Evolutionary conservation across 2,888 invertebrate species (phyloP), one percentile per base, ranked within the genome.

Genomic region (Ormyrus labotus): DNA sequence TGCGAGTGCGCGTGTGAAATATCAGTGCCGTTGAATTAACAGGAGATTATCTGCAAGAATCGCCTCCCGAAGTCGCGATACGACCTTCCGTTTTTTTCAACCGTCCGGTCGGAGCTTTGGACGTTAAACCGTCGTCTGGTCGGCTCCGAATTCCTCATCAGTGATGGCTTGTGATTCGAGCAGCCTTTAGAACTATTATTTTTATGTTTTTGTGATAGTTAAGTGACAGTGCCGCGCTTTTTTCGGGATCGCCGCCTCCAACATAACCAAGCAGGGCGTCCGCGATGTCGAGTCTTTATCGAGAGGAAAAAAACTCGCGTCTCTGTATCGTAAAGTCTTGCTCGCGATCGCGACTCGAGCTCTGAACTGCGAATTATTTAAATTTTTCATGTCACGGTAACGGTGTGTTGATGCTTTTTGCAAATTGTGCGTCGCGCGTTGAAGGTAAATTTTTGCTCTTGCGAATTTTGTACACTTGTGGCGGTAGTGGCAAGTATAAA

Each of bases 191-290:
- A 34, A 34, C 34, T 34, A 34, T 34, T 34, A 34, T 34, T 34
- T 34, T 34, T 3, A 34, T 34, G 34, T 34, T 34, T 34, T 53
- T 11, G 2, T 11, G 6, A n/a, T 7, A 9, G 7, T 53, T 48
- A 72, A 58, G 11, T 65, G 34, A 50, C 6, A 64, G 51, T 58
- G 48, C 51, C 5, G 34, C 61, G 50, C 7, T 69, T 60, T 63
- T 45, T 63, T 63, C 19, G 8, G 57, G 51, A 78, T 65, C 58
- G 45, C 47, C 60, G 19, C 34, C 53, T 34, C 47, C 45, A 53
- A 78, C 78, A 71, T 78, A 78, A 78, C 78, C 78, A 78, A 78
- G 61, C 51, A 64, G 64, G 58, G 19, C 70, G 71, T 71, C 55
- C 63, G 53, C 51, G 53, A 69, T 45, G 5, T 69, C 34, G 55